These are phyloP conservation scores for Pholis gunnellus DNA, from an alignment of 2,113 vertebrate species.

Conservation along the genomic window DNA sequence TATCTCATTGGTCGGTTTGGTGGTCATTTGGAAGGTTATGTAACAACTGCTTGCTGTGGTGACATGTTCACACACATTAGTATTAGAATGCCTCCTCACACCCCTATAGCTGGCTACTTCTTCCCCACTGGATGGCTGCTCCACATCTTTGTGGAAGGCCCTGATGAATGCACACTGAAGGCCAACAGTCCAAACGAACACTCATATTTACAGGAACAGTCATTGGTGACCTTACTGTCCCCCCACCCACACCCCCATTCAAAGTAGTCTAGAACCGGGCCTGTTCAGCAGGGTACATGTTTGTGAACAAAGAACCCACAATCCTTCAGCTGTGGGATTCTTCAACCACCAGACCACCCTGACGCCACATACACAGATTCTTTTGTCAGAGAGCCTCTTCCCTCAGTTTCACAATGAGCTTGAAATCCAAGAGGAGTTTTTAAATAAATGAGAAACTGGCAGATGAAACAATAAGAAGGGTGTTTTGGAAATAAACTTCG, in stretches of 20 bases:
- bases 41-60: not conserved
- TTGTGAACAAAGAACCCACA: slow-evolving; percentile 39
- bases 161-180: not conserved
- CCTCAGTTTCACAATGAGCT: slow-evolving; percentile 45
- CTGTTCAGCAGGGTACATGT: slow-evolving; percentile 7
- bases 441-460: slow-evolving; percentile 28
- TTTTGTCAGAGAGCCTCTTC: slow-evolving; percentile 43
- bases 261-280: not conserved
- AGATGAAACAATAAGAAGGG: slow-evolving; percentile 42
- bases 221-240: not conserved
- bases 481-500: slow-evolving; percentile 64
- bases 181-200: not conserved
- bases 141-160: not conserved
- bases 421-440: slow-evolving; percentile 49
- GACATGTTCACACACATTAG: not conserved
- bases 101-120: not conserved
- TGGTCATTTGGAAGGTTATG: not conserved
- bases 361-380: slow-evolving; percentile 22
- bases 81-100: not conserved
- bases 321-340: slow-evolving; percentile 28
- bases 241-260: not conserved
- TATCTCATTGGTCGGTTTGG: not conserved
- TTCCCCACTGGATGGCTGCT: not conserved
- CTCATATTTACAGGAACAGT: not conserved
- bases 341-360: slow-evolving; percentile 66